Percentiles rank a stretch among this genome's conserved stretches.
These are phyloP conservation scores for Ceratotherium simum DNA, from an alignment of 2,113 vertebrate genomes.

Conservation along the genomic window DNA sequence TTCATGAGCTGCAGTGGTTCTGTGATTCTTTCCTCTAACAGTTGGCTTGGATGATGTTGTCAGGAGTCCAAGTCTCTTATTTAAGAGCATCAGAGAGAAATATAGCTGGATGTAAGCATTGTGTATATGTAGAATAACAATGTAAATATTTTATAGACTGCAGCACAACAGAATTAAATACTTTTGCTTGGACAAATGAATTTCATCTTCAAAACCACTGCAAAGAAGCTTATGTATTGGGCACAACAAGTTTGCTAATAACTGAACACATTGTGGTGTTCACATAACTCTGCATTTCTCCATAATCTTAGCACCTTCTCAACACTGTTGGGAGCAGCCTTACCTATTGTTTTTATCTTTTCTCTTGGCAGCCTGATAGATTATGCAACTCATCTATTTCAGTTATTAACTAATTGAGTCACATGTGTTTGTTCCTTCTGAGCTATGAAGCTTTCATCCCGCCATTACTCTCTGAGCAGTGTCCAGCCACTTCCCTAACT, in stretches of 20 bases:
- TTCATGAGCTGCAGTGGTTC: neutral
- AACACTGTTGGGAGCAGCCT: neutral
- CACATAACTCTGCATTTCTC: neutral
- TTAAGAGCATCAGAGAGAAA: slow-evolving; percentile 67
- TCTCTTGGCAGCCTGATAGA: slow-evolving; percentile 29
- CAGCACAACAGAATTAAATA: slow-evolving; percentile 74
- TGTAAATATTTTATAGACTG: slow-evolving; percentile 80
- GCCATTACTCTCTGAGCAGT: neutral
- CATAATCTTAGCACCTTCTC: neutral
- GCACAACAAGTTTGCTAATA: neutral
- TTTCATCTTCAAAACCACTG: slow-evolving; percentile 38
- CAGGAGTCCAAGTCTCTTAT: slow-evolving; percentile 72
- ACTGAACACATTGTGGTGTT: neutral
- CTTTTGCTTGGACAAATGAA: slow-evolving; percentile 69
- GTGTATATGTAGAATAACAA: slow-evolving; percentile 59
- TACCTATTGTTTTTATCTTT: slow-evolving; percentile 38
- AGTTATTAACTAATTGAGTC: slow-evolving; percentile 35
- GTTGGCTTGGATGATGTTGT: slow-evolving; percentile 46
- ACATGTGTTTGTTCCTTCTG: neutral
- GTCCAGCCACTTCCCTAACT: neutral
- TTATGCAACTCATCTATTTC: neutral
- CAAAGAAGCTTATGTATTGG: neutral
- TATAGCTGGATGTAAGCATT: slow-evolving; percentile 52
- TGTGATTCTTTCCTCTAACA: slow-evolving; percentile 23
- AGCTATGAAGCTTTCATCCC: neutral